Evolutionary conservation across 2,888 invertebrate species (phyloP).

Genomic region (Electrophaes corylata): DNA sequence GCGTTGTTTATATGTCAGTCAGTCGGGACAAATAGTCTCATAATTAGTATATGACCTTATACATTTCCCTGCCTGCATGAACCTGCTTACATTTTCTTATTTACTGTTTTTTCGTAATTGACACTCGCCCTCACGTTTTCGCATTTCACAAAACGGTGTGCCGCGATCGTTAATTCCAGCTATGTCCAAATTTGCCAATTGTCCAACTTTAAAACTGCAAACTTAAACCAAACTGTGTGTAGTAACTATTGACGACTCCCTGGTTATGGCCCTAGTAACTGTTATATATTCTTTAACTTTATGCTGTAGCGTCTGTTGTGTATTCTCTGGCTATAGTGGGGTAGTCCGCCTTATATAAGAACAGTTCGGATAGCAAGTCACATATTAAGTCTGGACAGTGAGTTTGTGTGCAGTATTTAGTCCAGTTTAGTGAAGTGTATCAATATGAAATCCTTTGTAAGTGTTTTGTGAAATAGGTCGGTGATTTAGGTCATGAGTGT

Average conservation of each 20-base stretch:
- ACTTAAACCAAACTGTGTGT: conserved; percentile 22
- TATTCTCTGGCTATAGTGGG: conserved; percentile 56
- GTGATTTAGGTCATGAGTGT: conserved; percentile 1
- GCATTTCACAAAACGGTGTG: conserved; percentile 33
- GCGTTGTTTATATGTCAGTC: too few relatives aligned
- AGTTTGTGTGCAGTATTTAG: conserved; percentile 36
- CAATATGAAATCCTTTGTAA: conserved; percentile 74
- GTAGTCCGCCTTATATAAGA: conserved; percentile 67
- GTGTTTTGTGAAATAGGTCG: conserved; percentile 44
- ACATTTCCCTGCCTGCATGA: background rate
- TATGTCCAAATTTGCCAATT: conserved; percentile 41
- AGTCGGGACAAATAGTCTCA: too few relatives aligned
- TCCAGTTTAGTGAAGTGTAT: conserved; percentile 53
- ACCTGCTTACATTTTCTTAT: background rate
- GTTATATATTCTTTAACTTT: conserved; percentile 40
- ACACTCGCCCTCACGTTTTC: conserved; percentile 30
- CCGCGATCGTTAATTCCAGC: conserved; percentile 37
- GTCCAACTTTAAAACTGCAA: conserved; percentile 42
- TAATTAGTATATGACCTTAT: too few relatives aligned
- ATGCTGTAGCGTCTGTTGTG: conserved; percentile 25
- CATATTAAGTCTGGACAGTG: conserved; percentile 58
- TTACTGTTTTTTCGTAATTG: conserved; percentile 15
- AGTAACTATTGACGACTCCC: conserved; percentile 36
- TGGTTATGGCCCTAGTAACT: conserved; percentile 34
- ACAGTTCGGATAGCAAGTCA: conserved; percentile 46